phyloP scores from a whole-genome alignment of 2,113 vertebrate species.

The Notothenia rossii region DNA sequence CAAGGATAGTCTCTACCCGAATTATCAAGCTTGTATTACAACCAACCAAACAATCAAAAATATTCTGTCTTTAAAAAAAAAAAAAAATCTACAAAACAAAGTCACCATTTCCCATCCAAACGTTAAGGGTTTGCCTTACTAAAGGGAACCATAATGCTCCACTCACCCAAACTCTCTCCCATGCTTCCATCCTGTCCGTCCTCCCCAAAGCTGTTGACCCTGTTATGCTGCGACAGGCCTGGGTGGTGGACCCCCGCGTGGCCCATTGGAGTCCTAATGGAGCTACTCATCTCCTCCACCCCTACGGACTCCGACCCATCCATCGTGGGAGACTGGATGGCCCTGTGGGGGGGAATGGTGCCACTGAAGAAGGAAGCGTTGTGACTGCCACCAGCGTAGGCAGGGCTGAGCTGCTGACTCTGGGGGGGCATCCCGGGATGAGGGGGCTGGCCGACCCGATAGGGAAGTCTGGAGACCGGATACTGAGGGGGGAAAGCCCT shows the following conservation, averaged over 20 bases:
- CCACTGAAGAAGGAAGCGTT: slow-evolving; percentile 90
- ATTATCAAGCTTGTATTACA: background rate
- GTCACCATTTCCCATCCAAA: background rate
- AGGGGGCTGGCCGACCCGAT: slow-evolving; percentile 85
- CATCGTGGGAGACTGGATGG: slow-evolving; percentile 89
- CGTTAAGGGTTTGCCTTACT: background rate
- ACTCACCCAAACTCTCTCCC: slow-evolving; percentile 92
- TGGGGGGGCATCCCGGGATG: slow-evolving; percentile 83
- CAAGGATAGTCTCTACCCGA: background rate
- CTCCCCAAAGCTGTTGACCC: slow-evolving; percentile 92
- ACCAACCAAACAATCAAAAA: background rate
- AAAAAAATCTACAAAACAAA: background rate
- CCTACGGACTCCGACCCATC: slow-evolving; percentile 87
- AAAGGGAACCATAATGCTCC: background rate
- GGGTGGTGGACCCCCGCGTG: slow-evolving; percentile 86
- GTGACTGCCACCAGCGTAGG: slow-evolving; percentile 83
- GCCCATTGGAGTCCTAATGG: slow-evolving; percentile 89
- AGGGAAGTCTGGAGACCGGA: slow-evolving; percentile 89
- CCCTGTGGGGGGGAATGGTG: slow-evolving; percentile 86
- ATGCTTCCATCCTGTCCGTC: slow-evolving; percentile 88
- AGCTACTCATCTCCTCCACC: slow-evolving; percentile 87
- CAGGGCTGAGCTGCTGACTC: slow-evolving; percentile 88
- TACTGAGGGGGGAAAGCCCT: slow-evolving; percentile 88
- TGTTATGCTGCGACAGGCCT: slow-evolving; percentile 85
- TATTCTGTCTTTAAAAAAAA: background rate